Evolutionary conservation across 2,888 invertebrate genomes (phyloP).

Genomic region (Eristalinus sepulchralis): DNA sequence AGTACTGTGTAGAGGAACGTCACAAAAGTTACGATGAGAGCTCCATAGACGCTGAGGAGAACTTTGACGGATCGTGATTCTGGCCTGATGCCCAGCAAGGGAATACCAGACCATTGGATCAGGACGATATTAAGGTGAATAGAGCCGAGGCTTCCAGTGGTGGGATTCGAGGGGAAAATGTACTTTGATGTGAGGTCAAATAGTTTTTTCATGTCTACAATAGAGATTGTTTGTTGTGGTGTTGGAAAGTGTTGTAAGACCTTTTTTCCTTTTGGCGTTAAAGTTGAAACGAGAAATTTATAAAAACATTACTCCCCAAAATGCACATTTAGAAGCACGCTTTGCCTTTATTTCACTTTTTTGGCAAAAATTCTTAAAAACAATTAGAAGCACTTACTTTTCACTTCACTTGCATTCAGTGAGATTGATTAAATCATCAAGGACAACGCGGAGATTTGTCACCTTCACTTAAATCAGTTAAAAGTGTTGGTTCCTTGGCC

Average conservation of each 20-base stretch:
- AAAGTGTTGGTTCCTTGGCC: no score
- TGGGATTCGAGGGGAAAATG: constrained; percentile 73
- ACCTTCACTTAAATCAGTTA: no score
- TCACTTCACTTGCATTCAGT: no score
- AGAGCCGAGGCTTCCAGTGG: constrained; percentile 74
- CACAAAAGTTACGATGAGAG: constrained; percentile 1
- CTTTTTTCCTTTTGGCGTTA: not conserved
- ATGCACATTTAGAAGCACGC: no score
- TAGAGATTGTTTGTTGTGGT: not conserved
- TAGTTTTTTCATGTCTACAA: not conserved
- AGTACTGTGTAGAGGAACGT: constrained; percentile 69
- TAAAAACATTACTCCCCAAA: no score
- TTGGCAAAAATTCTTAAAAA: no score
- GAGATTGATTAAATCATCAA: no score
- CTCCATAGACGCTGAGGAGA: constrained; percentile 57
- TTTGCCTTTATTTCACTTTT: no score
- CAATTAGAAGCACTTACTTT: no score
- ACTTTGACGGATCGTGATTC: constrained; percentile 66
- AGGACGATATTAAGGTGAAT: constrained; percentile 75
- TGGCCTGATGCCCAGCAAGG: constrained; percentile 72
- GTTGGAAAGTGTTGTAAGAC: not conserved
- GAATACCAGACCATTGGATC: constrained; percentile 74
- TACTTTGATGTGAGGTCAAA: not conserved
- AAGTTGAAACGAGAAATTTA: no score
- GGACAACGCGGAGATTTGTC: no score